phyloP scores from a whole-genome alignment of 2,797 vertebrate genomes.

The Antrozous pallidus region DNA sequence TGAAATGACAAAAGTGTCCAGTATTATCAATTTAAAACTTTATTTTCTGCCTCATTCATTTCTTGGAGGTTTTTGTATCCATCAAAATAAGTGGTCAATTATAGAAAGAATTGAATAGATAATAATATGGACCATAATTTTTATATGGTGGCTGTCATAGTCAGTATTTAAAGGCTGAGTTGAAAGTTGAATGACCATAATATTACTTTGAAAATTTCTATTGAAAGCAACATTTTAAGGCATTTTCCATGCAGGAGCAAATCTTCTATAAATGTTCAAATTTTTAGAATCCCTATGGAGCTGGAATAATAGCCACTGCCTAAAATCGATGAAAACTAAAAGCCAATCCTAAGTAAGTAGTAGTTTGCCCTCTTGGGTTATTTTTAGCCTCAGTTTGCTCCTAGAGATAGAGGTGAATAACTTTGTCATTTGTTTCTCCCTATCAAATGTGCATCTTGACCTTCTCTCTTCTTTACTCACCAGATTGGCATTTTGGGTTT shows the following conservation, averaged over 20 bases:
- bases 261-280: constrained; percentile 34
- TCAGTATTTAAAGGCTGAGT: constrained; percentile 17
- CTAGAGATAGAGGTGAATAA: background rate
- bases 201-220: constrained; percentile 42
- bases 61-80: background rate
- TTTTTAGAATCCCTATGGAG: constrained; percentile 13
- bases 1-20: constrained; percentile 20
- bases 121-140: background rate
- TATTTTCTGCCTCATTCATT: background rate
- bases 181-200: background rate
- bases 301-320: background rate
- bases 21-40: constrained; percentile 6
- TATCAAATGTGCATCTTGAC: background rate
- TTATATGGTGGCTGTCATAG: background rate
- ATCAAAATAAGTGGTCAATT: background rate
- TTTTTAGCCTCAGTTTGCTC: constrained; percentile 32
- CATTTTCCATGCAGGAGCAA: constrained; percentile 19
- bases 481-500: background rate
- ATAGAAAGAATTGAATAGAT: background rate
- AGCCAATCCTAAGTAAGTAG: background rate
- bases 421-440: background rate
- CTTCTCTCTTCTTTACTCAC: background rate
- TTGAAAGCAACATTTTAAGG: constrained; percentile 27
- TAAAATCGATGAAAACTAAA: constrained; percentile 34
- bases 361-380: background rate